phyloP scores from a whole-genome alignment of 2,888 invertebrate species.

The Oxycera nigricornis region DNA sequence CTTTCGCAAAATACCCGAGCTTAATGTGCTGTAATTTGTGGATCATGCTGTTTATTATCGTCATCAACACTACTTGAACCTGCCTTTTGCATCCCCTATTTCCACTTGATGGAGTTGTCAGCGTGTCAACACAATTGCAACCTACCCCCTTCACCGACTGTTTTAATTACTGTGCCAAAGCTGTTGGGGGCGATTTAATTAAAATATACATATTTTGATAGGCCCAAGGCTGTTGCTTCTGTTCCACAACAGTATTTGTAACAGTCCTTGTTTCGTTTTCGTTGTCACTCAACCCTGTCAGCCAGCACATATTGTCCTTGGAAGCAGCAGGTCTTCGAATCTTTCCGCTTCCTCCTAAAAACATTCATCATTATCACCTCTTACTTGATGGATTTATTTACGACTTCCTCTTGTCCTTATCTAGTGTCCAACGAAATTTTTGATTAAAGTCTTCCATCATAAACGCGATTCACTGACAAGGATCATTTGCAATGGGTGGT shows the following conservation, averaged over 20 bases:
- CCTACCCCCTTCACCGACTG: neutral
- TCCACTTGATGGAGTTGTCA: neutral
- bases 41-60: slow-evolving; percentile 36
- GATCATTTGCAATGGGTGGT: neutral
- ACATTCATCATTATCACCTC: slow-evolving; percentile 6
- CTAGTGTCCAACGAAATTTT: neutral
- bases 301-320: neutral
- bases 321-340: neutral
- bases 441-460: slow-evolving; percentile 10
- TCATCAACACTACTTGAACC: slow-evolving; percentile 7
- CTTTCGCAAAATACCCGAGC: neutral
- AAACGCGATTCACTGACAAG: neutral
- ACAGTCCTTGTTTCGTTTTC: neutral
- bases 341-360: neutral
- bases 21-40: slow-evolving; percentile 30
- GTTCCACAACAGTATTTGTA: neutral
- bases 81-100: neutral
- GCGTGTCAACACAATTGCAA: neutral
- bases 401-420: neutral
- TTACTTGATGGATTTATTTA: neutral
- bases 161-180: slow-evolving; percentile 10
- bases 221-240: slow-evolving; percentile 10
- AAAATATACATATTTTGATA: slow-evolving; percentile 41
- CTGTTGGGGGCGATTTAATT: slow-evolving; percentile 37
- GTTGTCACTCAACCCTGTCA: neutral